Percentiles rank a stretch among this genome's conserved stretches.
Evolutionary conservation across 2,888 invertebrate species (phyloP).

Genomic region (Drosophila limbata): DNA sequence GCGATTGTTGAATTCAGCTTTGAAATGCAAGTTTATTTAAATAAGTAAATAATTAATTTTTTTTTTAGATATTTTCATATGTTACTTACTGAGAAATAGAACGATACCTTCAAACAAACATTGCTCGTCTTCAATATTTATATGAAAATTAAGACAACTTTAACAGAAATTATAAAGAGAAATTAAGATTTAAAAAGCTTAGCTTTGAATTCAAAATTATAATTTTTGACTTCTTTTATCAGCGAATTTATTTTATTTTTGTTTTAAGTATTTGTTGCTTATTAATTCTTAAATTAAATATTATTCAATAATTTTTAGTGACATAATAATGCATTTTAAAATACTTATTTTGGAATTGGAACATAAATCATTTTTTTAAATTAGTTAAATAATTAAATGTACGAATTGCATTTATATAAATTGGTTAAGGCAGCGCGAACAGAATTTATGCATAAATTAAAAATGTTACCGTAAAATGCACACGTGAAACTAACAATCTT

Average conservation of each 20-base stretch:
- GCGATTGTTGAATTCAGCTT: not conserved
- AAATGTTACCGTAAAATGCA: not conserved
- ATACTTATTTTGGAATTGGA: not conserved
- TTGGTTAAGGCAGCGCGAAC: not conserved
- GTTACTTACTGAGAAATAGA: too few species aligned
- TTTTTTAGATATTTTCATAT: too few species aligned
- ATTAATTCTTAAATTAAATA: not conserved
- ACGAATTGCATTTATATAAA: not conserved
- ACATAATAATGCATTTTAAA: not conserved
- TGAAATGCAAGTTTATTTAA: not conserved
- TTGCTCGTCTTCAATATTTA: too few species aligned
- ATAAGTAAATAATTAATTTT: too few species aligned
- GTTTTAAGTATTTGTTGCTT: not conserved
- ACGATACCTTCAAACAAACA: too few species aligned
- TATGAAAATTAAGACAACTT: too few species aligned
- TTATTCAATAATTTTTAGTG: not conserved
- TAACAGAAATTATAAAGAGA: too few species aligned
- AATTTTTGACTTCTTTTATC: not conserved
- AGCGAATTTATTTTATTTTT: not conserved
- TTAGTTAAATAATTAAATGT: too few species aligned
- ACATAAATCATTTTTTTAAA: too few species aligned
- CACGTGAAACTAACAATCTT: slow-evolving; percentile 19
- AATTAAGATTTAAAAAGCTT: too few species aligned
- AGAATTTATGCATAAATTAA: not conserved
- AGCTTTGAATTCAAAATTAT: too few species aligned